Percentiles rank a stretch among this genome's conserved stretches.
Conservation (phyloP, 1,140 invertebrate genomes). For the Atta texana region DNA sequence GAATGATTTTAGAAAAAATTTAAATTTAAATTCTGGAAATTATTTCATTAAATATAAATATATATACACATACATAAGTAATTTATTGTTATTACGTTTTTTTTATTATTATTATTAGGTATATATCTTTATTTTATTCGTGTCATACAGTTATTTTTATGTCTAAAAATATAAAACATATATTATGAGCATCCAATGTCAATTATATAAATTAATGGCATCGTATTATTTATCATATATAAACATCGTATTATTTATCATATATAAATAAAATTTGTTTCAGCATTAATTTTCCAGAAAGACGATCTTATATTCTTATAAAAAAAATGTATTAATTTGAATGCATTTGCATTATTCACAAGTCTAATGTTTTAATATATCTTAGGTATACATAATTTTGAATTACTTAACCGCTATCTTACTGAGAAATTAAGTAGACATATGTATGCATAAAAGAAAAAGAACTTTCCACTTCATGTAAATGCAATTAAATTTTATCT, state of each 20-base stretch:
- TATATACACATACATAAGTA: not conserved
- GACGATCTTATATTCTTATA: too few relatives aligned
- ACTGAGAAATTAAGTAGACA: too few relatives aligned
- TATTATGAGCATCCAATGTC: not conserved
- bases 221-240: not conserved
- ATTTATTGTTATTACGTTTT: not conserved
- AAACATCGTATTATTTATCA: not conserved
- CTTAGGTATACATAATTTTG: too few relatives aligned
- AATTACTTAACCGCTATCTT: too few relatives aligned
- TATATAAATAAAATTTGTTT: not conserved
- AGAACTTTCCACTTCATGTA: too few relatives aligned
- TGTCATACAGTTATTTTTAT: not conserved
- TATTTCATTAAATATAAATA: not conserved
- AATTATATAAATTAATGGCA: not conserved
- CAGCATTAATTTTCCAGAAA: not conserved
- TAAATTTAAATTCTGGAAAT: not conserved
- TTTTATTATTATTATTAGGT: not conserved
- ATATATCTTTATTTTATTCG: not conserved
- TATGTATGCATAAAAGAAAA: too few relatives aligned
- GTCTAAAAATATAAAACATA: too few relatives aligned
- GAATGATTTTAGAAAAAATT: not conserved
- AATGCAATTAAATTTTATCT: too few relatives aligned
- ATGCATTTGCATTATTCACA: too few relatives aligned
- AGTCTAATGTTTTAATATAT: too few relatives aligned
- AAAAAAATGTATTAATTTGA: too few relatives aligned